Evolutionary conservation across 1,140 invertebrate species (phyloP), one percentile per base, ranked within the genome.

Genomic region (Zaprionus vittiger): DNA sequence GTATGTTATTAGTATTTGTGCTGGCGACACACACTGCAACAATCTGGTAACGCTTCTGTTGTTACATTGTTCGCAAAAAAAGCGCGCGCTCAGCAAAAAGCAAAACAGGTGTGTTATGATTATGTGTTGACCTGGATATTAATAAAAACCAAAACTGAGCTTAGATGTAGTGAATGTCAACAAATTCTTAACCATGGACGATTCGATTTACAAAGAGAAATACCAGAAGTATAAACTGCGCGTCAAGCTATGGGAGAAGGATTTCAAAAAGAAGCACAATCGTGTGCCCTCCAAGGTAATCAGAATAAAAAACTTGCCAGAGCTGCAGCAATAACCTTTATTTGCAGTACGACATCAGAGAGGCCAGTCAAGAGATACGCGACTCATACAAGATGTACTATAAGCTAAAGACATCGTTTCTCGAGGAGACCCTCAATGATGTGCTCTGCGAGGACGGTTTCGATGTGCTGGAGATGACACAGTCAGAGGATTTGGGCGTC

Each of bases 361-460:
- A 95, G 92, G 96, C 97, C 24, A 94, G 95, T 20, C 83, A 93
- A 38, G 94, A 95, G 63, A 96, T 97, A 49, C 95, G 95, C 81
- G 94, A 96, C 84, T 96, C 96, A 0, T 97, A 98, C 79, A 96
- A 96, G 93, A 95, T 95, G 77, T 97, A 97, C 92, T 97, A 96
- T 93, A 94, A 96, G 78, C 84, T 97, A 2, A 97, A 97, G 94
- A 96, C 96, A 31, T 93, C 94, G 54, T 95, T 95, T 52, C 93
- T 97, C 37, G 96, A 96, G 85, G 94, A 95, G 77, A 96, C 95
- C 7, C 93, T 97, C n/a, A 93, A 92, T 28, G 94, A 95, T 80
- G 82, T 89, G 11, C 91, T 93, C 44, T 84, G 93, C 60, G 93
- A 94, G 77, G 85, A 89, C 55, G 77, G 91, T 12, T 85, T 92